Evolutionary conservation across 1,140 invertebrate species (phyloP), one percentile per base, ranked within the genome.

Genomic region (Acyrthosiphon pisum): DNA sequence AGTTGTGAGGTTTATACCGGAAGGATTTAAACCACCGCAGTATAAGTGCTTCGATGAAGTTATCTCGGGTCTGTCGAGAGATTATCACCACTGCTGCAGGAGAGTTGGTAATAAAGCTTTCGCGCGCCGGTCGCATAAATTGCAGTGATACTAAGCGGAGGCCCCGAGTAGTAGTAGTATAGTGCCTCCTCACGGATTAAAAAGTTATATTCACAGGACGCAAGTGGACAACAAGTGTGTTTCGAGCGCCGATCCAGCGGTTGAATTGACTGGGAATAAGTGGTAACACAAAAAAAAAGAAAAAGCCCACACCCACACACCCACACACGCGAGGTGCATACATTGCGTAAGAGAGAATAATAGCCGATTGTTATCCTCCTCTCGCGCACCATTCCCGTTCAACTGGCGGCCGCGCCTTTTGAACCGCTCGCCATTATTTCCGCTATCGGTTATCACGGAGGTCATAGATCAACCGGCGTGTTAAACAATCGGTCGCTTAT

Each of bases 401-500:
- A 76, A 41, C 84, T 23, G 35, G 4, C 48, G 46, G n/a, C 9
- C 30, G 44, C 90, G 91, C 68, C 91, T 50, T 76, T 92, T 37
- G 76, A 83, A 92, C 20, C 22, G 46, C 48, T 89, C 37, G 44
- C 91, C 91, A 83, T 92, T 83, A 83, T 84, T 92, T 92, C 91
- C 76, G 46, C 44, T 83, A 92, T 92, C 91, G 91, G 91, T 92
- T 92, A 92, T 92, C 91, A 83, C 76, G 91, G 91, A 92, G 68
- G 91, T 92, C 91, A 83, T 92, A 92, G 91, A 92, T 92, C 91
- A 92, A 83, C 76, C 76, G 91, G 68, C 76, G 91, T 83, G 91
- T 92, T 92, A 92, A 92, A 92, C 91, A 92, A 92, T 92, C 68
- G 91, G 91, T 83, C n/a, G 68, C 90, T 91, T 91, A 91, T 91